These are phyloP conservation scores for Leptobrachium leishanense DNA, from an alignment of 2,113 vertebrate species.

Conservation along the genomic window DNA sequence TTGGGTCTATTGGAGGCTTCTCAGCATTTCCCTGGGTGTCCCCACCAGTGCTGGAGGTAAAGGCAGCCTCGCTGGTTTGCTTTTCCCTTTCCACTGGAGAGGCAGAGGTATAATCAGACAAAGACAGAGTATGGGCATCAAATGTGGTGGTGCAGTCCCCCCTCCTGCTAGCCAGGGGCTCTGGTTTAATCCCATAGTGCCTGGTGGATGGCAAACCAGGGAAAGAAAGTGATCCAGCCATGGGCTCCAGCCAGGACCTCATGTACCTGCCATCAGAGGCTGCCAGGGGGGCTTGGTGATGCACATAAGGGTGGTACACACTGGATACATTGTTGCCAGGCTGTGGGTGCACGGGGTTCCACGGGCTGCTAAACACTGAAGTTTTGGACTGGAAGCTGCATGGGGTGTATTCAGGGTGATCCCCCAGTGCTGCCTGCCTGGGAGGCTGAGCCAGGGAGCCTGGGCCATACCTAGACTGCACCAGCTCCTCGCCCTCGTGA, in stretches of 20 bases:
- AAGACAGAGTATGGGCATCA: slow-evolving; percentile 88
- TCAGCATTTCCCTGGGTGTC: slow-evolving; percentile 77
- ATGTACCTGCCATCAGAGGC: slow-evolving; percentile 88
- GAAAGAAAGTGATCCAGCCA: slow-evolving; percentile 88
- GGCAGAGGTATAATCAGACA: slow-evolving; percentile 88
- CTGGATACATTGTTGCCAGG: slow-evolving; percentile 77
- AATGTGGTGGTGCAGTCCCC: slow-evolving; percentile 84
- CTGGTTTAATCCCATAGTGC: slow-evolving; percentile 94
- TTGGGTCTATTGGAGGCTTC: slow-evolving; percentile 80
- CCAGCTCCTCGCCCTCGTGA: slow-evolving; percentile 84
- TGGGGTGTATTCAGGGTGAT: slow-evolving; percentile 85
- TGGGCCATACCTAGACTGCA: slow-evolving; percentile 78
- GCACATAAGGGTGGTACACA: slow-evolving; percentile 87
- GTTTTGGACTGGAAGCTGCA: slow-evolving; percentile 92
- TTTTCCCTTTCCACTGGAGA: slow-evolving; percentile 85
- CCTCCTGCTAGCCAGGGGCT: slow-evolving; percentile 84
- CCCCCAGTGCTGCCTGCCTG: slow-evolving; percentile 73
- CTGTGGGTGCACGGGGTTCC: slow-evolving; percentile 86
- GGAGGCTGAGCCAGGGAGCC: slow-evolving; percentile 76
- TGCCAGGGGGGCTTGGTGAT: slow-evolving; percentile 79
- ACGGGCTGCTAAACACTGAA: slow-evolving; percentile 84
- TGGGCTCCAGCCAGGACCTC: slow-evolving; percentile 92
- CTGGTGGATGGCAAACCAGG: slow-evolving; percentile 87
- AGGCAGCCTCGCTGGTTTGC: slow-evolving; percentile 77
- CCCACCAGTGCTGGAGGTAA: slow-evolving; percentile 72